Evolutionary conservation across 1,140 invertebrate species (phyloP), one percentile per base, ranked within the genome.

Genomic region (Helicorthomorpha holstii): DNA sequence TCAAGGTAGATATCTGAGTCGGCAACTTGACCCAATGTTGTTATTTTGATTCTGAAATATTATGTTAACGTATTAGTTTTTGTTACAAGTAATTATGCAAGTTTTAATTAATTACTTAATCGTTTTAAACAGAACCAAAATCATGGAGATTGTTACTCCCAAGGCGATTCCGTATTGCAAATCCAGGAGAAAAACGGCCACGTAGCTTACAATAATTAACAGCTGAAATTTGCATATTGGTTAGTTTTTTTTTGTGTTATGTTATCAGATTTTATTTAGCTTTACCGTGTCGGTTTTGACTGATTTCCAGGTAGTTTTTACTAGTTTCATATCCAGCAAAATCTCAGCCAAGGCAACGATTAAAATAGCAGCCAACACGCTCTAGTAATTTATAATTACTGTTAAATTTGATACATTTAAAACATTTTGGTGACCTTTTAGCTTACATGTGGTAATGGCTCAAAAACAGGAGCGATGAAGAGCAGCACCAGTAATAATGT

Each of bases 401-500:
- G 7, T 7, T 7, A n/a, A n/a, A n/a, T n/a, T n/a, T n/a, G n/a
- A 34, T 34, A 7, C 7, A 34, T 7, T 7, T 7, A 34, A 16
- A 34, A 16, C 7, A 34, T 16, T 16, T 7, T 34, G 29, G 16
- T 34, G 16, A n/a, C n/a, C 7, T 34, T 34, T 34, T 34, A 7
- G 51, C 60, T 73, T 68, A 85, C 82, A 60, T 77, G 77, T 23
- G 87, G 87, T 34, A 91, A 66, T 50, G 74, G 71, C 63, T 85
- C 77, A 63, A 91, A 88, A 61, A 86, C 78, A 2, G 87, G 86
- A 2, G 83, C 87, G 46, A 90, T 75, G 77, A 80, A 89, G 22
- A 92, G 67, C 42, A 92, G 63, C 12, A 91, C 80, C 54, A 77
- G 16, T 34, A 34, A 16, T 34, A 34, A 34, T 7, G 29, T 34